Evolutionary conservation across 2,113 vertebrate genomes (phyloP), one percentile per base, ranked within the genome.

Genomic region (Irena cyanogastra): DNA sequence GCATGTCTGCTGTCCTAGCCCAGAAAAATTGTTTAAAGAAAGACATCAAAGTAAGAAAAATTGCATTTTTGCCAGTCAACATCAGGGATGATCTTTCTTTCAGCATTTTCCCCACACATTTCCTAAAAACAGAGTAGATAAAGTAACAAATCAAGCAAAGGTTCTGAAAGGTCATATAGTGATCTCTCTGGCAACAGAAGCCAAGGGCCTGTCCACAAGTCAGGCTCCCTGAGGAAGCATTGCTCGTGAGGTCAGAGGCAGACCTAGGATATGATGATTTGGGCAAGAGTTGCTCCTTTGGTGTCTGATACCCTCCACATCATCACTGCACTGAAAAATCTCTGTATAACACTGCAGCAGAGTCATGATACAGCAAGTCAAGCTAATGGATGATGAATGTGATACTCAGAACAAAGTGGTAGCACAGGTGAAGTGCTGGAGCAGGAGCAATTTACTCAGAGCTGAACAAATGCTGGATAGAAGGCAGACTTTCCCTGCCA

Each of bases 391-490:
- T 59, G 93, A 82, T 44, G 52, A 65, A 52, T 41, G 56, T 16
- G 72, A 63, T 78, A 57, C 42, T 87, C 59, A 50, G 77, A 95
- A 39, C 0, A 0, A 87, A 93, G 72, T 71, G 64, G 72, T 45
- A 81, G 81, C 91, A 87, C 89, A 78, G 77, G 84, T 75, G 90
- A 91, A 94, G 72, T 59, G 64, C 69, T 93, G 81, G 72, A 94
- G 77, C 60, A 89, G 60, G 47, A 95, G 39, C 77, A 78, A 82
- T 94, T 96, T 93, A 89, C 84, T 75, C 54, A 63, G 72, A 95
- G 72, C 63, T 81, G 77, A 76, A 92, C 72, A 88, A 88, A 83
- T 72, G 45, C 66, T 31, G 57, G 71, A 50, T 2, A 77, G 83
- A 70, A 89, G 83, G 47, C 24, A 77, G 60, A 27, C 18, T 81